These are phyloP conservation scores for Vulpes vulpes DNA, from an alignment of 2,113 vertebrate genomes.

Conservation along the genomic window DNA sequence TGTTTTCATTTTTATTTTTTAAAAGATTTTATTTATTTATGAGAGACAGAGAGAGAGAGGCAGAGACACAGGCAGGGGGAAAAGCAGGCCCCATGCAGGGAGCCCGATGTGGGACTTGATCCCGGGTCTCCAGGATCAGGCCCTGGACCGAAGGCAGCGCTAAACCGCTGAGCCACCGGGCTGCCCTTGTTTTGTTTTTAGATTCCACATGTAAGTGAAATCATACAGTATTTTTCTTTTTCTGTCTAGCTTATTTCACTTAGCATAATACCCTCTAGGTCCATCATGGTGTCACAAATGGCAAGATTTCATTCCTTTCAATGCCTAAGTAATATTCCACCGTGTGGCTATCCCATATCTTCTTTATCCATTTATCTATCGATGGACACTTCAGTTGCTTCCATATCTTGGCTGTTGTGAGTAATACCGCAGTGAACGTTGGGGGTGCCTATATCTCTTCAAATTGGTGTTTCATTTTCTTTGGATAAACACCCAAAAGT, in stretches of 20 bases:
- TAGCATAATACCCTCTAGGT: not conserved
- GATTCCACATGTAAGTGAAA: not conserved
- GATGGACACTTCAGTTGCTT: not conserved
- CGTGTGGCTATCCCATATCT: not conserved
- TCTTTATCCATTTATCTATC: not conserved
- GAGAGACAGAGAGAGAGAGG: no score
- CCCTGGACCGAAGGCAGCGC: no score
- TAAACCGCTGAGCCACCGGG: no score
- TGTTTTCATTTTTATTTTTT: no score
- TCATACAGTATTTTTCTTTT: not conserved
- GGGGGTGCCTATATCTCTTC: not conserved
- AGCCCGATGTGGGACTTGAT: no score
- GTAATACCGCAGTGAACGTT: not conserved
- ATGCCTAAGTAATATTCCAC: not conserved
- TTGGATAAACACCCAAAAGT: not conserved
- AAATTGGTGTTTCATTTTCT: not conserved
- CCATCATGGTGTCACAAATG: not conserved
- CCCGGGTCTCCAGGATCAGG: no score
- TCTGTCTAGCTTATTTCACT: not conserved
- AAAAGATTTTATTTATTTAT: no score
- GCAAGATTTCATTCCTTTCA: not conserved
- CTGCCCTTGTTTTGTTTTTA: not conserved
- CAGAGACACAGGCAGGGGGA: no score
- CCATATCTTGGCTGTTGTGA: not conserved
- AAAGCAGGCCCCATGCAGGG: no score